Evolutionary conservation across 2,113 vertebrate species (phyloP).

Genomic region (Thymallus thymallus): DNA sequence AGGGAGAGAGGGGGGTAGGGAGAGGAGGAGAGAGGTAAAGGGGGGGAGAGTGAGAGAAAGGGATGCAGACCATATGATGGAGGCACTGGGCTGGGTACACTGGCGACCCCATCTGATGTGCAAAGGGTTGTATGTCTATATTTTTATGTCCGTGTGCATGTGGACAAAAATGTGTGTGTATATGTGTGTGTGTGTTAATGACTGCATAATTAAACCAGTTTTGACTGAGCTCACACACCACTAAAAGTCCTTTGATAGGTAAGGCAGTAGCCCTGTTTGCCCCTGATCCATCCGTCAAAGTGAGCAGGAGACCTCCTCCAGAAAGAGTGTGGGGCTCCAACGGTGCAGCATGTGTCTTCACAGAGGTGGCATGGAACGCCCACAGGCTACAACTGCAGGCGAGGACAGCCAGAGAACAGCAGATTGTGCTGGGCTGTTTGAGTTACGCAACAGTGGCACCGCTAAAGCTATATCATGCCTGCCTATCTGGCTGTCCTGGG

Average conservation of each 20-base stretch:
- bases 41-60: not conserved
- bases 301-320: too few relatives aligned
- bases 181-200: constrained; percentile 35
- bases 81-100: constrained; percentile 38
- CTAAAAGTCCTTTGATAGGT: too few relatives aligned
- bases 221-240: too few relatives aligned
- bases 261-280: too few relatives aligned
- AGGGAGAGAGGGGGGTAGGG: too few relatives aligned
- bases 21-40: not conserved
- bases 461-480: constrained; percentile 18
- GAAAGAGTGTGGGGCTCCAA: not conserved
- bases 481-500: not conserved
- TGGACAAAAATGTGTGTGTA: too few relatives aligned
- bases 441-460: constrained; percentile 46
- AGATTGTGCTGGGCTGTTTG: constrained; percentile 34
- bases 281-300: too few relatives aligned
- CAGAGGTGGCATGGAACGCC: too few relatives aligned
- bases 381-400: constrained; percentile 33
- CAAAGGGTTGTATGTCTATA: constrained; percentile 10
- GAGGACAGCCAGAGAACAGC: constrained; percentile 28
- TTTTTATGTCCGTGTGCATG: too few relatives aligned
- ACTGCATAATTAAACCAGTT: too few relatives aligned
- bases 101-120: constrained; percentile 56
- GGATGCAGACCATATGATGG: constrained; percentile 15
- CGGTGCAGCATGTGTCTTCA: too few relatives aligned